Evolutionary conservation across 2,113 vertebrate species (phyloP).

Genomic region (Lipotes vexillifer): DNA sequence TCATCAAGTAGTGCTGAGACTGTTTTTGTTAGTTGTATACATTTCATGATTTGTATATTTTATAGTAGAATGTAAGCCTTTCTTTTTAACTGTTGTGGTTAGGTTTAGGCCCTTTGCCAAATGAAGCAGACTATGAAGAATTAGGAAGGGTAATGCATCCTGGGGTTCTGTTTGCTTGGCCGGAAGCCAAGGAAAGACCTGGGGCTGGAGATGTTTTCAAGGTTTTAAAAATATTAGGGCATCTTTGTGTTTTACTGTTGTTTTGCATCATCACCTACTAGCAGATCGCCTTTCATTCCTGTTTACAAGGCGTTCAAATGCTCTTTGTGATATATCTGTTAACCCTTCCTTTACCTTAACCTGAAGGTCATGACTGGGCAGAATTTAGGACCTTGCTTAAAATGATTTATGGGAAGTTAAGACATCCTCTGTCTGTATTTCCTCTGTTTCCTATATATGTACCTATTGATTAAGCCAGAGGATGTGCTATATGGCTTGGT

Average conservation of each 20-base stretch:
- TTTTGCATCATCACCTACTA: neutral
- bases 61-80: constrained; percentile 74
- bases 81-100: constrained; percentile 78
- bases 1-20: constrained; percentile 78
- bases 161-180: constrained; percentile 42
- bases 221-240: constrained; percentile 7
- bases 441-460: neutral
- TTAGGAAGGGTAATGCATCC: constrained; percentile 66
- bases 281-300: neutral
- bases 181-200: constrained; percentile 17
- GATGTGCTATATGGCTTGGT: neutral
- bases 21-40: constrained; percentile 83
- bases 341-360: neutral
- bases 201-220: constrained; percentile 10
- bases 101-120: constrained; percentile 74
- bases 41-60: constrained; percentile 83
- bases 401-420: neutral
- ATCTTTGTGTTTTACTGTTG: neutral
- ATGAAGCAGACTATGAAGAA: constrained; percentile 73
- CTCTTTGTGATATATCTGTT: neutral
- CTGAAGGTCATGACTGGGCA: neutral
- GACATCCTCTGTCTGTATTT: neutral
- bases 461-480: neutral
- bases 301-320: constrained; percentile 1
- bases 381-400: constrained; percentile 14